Base-by-base conservation (phyloP, 2,113 vertebrate species). In the Rhadina sibilatrix region DNA sequence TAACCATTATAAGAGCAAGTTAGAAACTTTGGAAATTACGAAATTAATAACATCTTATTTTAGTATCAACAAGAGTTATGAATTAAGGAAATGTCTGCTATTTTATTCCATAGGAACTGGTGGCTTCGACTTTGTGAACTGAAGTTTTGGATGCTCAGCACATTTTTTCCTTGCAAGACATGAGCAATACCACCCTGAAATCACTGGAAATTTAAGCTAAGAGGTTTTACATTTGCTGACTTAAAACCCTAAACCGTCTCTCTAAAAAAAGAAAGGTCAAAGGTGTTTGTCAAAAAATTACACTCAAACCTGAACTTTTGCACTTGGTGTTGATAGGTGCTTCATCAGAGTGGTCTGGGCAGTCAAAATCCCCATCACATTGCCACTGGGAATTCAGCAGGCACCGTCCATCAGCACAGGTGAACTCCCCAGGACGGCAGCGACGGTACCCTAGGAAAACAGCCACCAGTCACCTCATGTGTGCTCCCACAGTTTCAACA, bases 341-440 rank as follows among this genome's bases (percentile, higher is more conserved):
- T 96, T 99, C 99, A 91, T 99, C 99, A 74, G 99, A 99, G 96
- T 96, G 98, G 97, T 99, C 99, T 81, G 98, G 98, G 89, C 99
- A 99, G 98, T 99, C 99, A 31, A 99, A 98, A 60, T 99, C 98
- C 59, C 99, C 98, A 24, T 99, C 99, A 94, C 99, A 99, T 78
- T 99, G 99, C 99, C 99, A 99, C 87, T 99, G 99, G 50, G 97
- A 97, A 44, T 98, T 99, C 87, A 99, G 96, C 37, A 99, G 98
- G 93, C 99, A 99, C 42, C 99, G 98, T 9, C 99, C 99, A 75
- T 99, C 98, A 64, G 98, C 97, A 63, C 99, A 99, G 79, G 98
- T 98, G 92, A 99, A 99, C 90, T 99, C 99, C 42, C 98, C 98
- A 5, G 98, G 97, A 80, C 96, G 98, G 66, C 99, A 99, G 56